Evolutionary conservation across 2,888 invertebrate genomes (phyloP).

Genomic region (Agonopterix arenella): DNA sequence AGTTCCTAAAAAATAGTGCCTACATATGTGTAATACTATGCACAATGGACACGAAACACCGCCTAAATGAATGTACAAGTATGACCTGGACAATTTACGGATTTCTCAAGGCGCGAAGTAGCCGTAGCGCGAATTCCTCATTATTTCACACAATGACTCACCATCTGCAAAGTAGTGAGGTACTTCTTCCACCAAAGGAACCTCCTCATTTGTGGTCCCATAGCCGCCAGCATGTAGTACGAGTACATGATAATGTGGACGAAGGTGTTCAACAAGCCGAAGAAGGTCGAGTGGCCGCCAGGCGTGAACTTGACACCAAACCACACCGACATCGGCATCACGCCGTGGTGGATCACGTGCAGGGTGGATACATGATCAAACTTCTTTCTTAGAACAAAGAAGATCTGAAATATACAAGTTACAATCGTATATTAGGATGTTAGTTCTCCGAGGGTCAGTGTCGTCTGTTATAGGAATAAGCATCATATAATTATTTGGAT

Average conservation of each 20-base stretch:
- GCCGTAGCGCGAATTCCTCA: no score
- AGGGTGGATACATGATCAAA: constrained; percentile 94
- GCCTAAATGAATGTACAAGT: no score
- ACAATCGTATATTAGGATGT: not conserved
- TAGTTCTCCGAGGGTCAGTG: not conserved
- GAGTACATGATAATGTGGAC: constrained; percentile 98
- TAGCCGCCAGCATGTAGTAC: constrained; percentile 93
- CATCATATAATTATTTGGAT: no score
- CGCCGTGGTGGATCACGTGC: constrained; percentile 97
- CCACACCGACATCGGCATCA: constrained; percentile 99
- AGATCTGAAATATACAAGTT: constrained; percentile 79
- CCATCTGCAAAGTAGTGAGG: constrained; percentile 94
- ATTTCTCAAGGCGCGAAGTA: no score
- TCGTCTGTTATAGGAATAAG: no score
- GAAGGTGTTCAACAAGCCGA: constrained; percentile 95
- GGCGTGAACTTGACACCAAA: constrained; percentile 97
- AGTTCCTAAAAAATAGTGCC: no score
- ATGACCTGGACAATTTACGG: no score
- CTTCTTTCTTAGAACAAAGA: constrained; percentile 97
- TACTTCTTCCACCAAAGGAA: constrained; percentile 98
- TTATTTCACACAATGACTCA: no score
- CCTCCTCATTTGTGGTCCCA: constrained; percentile 90
- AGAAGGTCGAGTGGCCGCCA: constrained; percentile 98
- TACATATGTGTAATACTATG: no score
- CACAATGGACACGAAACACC: no score